Evolutionary conservation across 2,888 invertebrate genomes (phyloP), one percentile per base, ranked within the genome.

Genomic region (Philopedon plagiatum): DNA sequence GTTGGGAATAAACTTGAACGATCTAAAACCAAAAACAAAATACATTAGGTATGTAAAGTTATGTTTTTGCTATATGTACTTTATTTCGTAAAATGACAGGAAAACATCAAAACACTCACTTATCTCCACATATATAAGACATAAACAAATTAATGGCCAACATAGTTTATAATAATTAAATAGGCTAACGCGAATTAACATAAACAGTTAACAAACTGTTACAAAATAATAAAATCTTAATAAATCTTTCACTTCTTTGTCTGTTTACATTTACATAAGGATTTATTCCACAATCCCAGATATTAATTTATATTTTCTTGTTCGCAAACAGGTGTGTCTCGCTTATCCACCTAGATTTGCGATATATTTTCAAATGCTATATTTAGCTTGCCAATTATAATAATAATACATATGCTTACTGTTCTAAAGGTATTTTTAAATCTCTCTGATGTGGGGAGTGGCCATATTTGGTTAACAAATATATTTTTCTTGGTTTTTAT

Each of bases 181-280:
- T 51, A 49, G 66, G 34, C 49, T 54, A 54, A 13, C 18, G 67
- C 11, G 23, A 60, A 58, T 68, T 68, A 54, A 61, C 67, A 62
- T 68, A 68, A 69, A 69, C 44, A 44, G 62, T 69, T 69, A 57
- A 46, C 44, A 46, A 46, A 61, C 61, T 44, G 44, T 61, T 61
- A 61, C 69, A 69, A 62, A 67, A 67, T 39, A 51, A 15, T 51
- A 62, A 62, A 69, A 62, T 56, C 32, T 23, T 57, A 15, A 57
- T 69, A 69, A 56, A 62, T 69, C 62, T 34, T 39, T 41, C 29
- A 61, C 62, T 56, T 69, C 69, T 69, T 69, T 69, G 62, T 69
- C 67, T 58, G 54, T 68, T 68, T 68, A 62, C 57, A 69, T 69
- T 69, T 62, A 57, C 69, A 69, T 69, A 69, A 39, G 56, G 56